Conservation (phyloP, 2,113 vertebrate species). For the Hippotragus niger region DNA sequence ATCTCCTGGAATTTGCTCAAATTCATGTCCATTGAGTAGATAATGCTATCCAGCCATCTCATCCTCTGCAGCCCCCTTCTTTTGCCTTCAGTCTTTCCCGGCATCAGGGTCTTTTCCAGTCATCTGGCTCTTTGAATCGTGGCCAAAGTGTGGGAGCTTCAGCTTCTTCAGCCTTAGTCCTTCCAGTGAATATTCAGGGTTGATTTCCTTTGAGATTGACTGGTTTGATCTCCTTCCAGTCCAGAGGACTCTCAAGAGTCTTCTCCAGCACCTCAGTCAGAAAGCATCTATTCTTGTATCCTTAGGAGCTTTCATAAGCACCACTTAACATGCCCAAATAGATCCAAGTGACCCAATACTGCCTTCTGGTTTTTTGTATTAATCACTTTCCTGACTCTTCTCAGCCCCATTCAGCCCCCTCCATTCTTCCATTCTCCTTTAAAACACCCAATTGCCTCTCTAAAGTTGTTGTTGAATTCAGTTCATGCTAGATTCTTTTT, state of each 20-base stretch:
- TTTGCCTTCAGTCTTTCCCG: background rate
- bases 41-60: background rate
- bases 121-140: background rate
- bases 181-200: background rate
- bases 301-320: background rate
- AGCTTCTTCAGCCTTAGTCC: background rate
- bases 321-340: background rate
- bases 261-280: background rate
- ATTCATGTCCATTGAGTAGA: background rate
- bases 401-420: background rate
- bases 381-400: background rate
- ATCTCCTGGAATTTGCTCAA: background rate
- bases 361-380: background rate
- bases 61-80: background rate
- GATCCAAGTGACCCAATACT: background rate
- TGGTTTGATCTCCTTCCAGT: background rate
- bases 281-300: background rate
- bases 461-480: background rate
- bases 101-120: background rate
- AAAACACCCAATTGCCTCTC: background rate
- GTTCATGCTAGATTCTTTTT: background rate
- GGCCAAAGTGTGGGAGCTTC: background rate
- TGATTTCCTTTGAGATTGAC: background rate
- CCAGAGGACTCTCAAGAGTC: background rate
- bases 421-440: background rate